These are phyloP conservation scores for Gnatocerus cornutus DNA, from an alignment of 2,888 invertebrate species.

Conservation along the genomic window DNA sequence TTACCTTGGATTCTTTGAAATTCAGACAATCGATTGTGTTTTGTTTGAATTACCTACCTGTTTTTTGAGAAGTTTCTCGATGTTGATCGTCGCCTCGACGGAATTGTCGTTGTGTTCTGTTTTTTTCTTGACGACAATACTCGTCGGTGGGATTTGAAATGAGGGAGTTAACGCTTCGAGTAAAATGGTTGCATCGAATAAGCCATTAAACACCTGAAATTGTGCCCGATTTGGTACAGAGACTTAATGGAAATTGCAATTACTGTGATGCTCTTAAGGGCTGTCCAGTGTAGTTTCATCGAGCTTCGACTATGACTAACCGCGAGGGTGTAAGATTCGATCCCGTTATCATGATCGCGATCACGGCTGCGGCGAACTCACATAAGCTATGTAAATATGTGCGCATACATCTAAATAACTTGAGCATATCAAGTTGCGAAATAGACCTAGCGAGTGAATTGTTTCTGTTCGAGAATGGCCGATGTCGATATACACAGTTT, in stretches of 20 bases:
- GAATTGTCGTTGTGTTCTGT: constrained; percentile 78
- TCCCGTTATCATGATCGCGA: constrained; percentile 50
- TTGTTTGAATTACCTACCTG: constrained; percentile 60
- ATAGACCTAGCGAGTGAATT: constrained; percentile 59
- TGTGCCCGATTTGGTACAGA: constrained; percentile 43
- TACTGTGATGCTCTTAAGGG: constrained; percentile 46
- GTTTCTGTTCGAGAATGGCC: constrained; percentile 55
- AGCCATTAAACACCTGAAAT: constrained; percentile 76
- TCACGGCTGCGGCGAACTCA: constrained; percentile 49
- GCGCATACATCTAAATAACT: constrained; percentile 65
- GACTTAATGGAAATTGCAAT: constrained; percentile 44
- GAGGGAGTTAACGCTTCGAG: constrained; percentile 76
- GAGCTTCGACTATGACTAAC: constrained; percentile 38
- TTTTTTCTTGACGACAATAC: constrained; percentile 80
- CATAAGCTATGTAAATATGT: constrained; percentile 64
- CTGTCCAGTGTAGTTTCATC: constrained; percentile 42
- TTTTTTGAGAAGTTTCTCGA: constrained; percentile 60
- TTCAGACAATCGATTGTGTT: background rate
- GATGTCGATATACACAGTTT: constrained; percentile 39
- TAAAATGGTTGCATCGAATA: constrained; percentile 72
- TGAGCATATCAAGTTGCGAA: constrained; percentile 59
- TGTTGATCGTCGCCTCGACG: constrained; percentile 76
- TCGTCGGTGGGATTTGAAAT: constrained; percentile 78
- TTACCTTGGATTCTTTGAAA: too few species aligned
- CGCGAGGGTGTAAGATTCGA: constrained; percentile 44